Evolutionary conservation across 1,140 invertebrate genomes (phyloP).

Genomic region (Listronotus bonariensis): DNA sequence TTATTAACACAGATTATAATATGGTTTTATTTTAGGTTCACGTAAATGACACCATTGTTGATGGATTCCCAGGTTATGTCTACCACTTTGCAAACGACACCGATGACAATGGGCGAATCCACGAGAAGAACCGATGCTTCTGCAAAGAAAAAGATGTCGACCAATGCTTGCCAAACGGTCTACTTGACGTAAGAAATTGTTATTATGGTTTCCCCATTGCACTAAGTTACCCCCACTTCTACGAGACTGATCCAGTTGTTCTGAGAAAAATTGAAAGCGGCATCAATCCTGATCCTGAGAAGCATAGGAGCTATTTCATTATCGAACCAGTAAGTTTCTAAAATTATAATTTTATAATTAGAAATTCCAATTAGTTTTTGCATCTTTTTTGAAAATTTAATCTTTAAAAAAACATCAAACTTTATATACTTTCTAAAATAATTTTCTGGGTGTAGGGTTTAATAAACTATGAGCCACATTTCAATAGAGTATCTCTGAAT

Average conservation of each 20-base stretch:
- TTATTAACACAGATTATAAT: too few relatives aligned
- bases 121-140: constrained; percentile 78
- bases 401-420: too few relatives aligned
- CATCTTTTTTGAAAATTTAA: too few relatives aligned
- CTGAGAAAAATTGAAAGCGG: constrained; percentile 71
- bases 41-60: constrained; percentile 60
- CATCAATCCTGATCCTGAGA: constrained; percentile 69
- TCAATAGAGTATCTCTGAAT: too few relatives aligned
- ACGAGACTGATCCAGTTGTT: constrained; percentile 75
- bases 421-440: too few relatives aligned
- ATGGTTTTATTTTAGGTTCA: constrained; percentile 59
- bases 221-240: constrained; percentile 90
- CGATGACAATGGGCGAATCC: constrained; percentile 73
- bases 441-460: too few relatives aligned
- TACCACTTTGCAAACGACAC: constrained; percentile 76
- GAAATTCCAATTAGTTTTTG: too few relatives aligned
- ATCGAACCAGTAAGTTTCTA: constrained; percentile 68
- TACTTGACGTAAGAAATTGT: constrained; percentile 79
- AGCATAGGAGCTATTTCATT: constrained; percentile 80
- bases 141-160: constrained; percentile 66
- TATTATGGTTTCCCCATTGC: constrained; percentile 86
- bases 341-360: too few relatives aligned
- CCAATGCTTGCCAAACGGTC: constrained; percentile 69
- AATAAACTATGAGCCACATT: too few relatives aligned
- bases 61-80: constrained; percentile 65